Conservation (phyloP, 2,113 vertebrate genomes). For the Tragelaphus strepsiceros region DNA sequence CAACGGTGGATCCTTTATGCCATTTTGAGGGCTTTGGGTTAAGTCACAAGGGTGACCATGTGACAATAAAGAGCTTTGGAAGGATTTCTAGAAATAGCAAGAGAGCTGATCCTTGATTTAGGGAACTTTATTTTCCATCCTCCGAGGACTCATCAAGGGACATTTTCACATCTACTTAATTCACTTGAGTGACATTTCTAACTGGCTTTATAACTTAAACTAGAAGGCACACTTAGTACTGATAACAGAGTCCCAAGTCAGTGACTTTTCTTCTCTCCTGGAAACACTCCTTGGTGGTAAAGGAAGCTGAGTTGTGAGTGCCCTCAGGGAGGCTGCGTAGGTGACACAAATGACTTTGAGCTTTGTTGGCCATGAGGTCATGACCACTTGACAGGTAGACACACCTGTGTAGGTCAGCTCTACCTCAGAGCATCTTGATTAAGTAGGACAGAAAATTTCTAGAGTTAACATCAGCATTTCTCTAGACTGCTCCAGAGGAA, state of each 20-base stretch:
- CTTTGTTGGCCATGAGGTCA: not conserved
- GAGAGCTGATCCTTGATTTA: not conserved
- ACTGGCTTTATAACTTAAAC: not conserved
- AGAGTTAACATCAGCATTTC: too few species aligned
- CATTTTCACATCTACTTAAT: not conserved
- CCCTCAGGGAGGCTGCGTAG: not conserved
- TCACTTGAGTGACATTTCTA: not conserved
- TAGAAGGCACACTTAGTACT: not conserved
- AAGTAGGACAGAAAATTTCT: not conserved
- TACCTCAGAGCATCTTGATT: not conserved
- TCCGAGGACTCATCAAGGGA: too few species aligned
- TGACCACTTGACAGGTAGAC: too few species aligned
- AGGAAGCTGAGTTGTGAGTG: rapidly evolving
- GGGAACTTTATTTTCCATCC: not conserved
- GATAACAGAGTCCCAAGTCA: not conserved
- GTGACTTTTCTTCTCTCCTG: not conserved
- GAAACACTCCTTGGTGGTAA: not conserved
- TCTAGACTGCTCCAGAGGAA: not conserved
- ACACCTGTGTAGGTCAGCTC: not conserved
- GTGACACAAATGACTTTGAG: rapidly evolving
- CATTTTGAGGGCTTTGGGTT: not conserved
- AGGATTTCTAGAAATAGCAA: not conserved
- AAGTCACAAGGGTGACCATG: not conserved
- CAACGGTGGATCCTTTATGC: rapidly evolving
- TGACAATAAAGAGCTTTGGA: not conserved